phyloP scores from a whole-genome alignment of 2,797 vertebrate genomes.

The Chelmon rostratus region DNA sequence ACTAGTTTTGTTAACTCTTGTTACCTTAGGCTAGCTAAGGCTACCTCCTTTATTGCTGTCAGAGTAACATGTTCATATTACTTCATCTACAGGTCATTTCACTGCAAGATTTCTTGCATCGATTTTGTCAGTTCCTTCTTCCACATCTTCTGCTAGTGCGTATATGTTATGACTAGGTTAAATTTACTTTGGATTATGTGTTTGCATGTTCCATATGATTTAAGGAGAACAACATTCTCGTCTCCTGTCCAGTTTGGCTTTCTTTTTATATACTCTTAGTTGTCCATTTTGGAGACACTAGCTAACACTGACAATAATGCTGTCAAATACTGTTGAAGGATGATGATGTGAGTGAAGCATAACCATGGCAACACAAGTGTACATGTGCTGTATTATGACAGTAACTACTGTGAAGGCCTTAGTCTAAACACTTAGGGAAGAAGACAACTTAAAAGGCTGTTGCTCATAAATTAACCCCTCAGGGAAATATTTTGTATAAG shows the following conservation, averaged over 20 bases:
- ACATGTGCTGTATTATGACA: not conserved
- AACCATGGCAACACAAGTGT: not conserved
- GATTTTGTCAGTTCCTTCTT: not conserved
- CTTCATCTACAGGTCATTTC: too few relatives aligned
- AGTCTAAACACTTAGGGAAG: not conserved
- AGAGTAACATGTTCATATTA: not conserved
- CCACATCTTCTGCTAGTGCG: not conserved
- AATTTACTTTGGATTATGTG: not conserved
- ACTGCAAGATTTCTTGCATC: not conserved
- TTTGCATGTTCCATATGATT: not conserved
- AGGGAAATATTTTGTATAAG: not conserved
- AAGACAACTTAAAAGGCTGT: not conserved
- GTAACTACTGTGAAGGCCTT: not conserved
- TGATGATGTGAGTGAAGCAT: not conserved
- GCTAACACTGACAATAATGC: not conserved
- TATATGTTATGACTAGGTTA: not conserved
- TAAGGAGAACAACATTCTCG: not conserved
- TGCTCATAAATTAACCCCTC: not conserved
- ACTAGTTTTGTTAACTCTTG: not conserved
- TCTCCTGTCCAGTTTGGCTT: not conserved
- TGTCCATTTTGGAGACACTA: not conserved
- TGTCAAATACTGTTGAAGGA: not conserved
- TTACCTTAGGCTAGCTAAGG: too few relatives aligned
- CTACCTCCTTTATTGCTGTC: not conserved
- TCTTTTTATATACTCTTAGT: not conserved